Evolutionary conservation across 2,888 invertebrate species (phyloP), one percentile per base, ranked within the genome.

Genomic region (Leucophora obtusa): DNA sequence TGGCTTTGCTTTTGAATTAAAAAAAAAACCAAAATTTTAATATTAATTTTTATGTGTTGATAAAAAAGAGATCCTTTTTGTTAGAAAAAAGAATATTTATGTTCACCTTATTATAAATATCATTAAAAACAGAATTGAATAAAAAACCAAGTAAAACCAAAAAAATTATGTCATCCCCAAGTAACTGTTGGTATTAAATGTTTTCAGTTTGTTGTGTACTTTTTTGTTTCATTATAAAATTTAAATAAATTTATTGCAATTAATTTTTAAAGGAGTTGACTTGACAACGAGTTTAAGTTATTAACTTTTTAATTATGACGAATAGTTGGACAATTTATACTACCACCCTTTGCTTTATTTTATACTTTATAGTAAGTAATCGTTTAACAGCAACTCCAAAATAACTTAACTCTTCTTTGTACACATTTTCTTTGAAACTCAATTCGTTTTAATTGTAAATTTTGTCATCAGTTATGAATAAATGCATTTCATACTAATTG

Each of bases 151-250:
- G 15, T 68, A 50, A 74, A 28, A 73, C 18, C n/a, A 62, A 75
- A 50, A n/a, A 35, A 50, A 47, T 21, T 69, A 54, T 38, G 58
- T 69, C 75, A 75, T 76, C 79, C 75, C 79, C 69, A 75, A 78
- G 82, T 72, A 82, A 75, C 78, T 82, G 75, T 82, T 82, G 82
- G 59, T 79, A 69, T 79, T 63, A 62, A 58, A 28, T 18, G 24
- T 62, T 17, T 66, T 28, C 28, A 28, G 4, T 28, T 28, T 28
- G 7, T 28, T 28, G 28, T 28, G 7, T 28, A 28, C 4, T 43
- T 59, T 59, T 17, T 24, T 47, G 21, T 51, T 74, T 50, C 28
- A 14, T 38, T 59, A 63, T 59, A n/a, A 8, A 51, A 51, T 59
- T 18, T 21, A n/a, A 21, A 60, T 24, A 11, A 15, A 6, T 56